Conservation (phyloP, 2,888 invertebrate genomes). For the Drosophila histrio region DNA sequence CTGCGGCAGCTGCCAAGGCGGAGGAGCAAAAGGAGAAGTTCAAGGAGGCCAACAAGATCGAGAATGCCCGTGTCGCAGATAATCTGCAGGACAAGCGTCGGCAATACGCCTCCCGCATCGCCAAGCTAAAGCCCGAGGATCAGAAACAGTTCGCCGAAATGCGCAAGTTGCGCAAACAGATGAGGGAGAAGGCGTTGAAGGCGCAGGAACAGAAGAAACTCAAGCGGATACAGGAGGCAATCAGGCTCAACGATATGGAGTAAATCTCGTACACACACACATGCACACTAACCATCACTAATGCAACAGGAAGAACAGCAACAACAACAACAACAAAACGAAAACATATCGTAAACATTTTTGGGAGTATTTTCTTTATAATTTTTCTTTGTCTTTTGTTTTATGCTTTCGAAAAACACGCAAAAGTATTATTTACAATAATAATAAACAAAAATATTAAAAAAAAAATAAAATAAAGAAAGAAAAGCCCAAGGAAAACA, state of each 20-base stretch:
- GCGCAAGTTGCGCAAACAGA: conserved; percentile 76
- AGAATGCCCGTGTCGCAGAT: conserved; percentile 61
- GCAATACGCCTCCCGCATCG: conserved; percentile 74
- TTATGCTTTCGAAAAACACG: conserved; percentile 44
- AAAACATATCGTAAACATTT: conserved; percentile 46
- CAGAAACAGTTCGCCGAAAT: conserved; percentile 78
- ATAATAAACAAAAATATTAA: conserved; percentile 10
- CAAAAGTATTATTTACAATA: conserved; percentile 70
- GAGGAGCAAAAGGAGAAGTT: conserved; percentile 59
- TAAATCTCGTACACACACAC: conserved; percentile 34
- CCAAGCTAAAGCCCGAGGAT: conserved; percentile 79
- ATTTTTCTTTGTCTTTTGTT: conserved; percentile 34
- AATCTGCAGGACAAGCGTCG: conserved; percentile 64
- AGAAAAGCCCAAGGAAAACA: background rate
- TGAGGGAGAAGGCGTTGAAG: conserved; percentile 68
- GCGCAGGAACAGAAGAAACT: conserved; percentile 69
- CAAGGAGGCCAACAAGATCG: conserved; percentile 57
- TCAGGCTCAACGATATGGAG: conserved; percentile 53
- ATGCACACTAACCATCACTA: conserved; percentile 25
- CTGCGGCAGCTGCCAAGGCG: conserved; percentile 55
- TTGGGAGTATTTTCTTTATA: conserved; percentile 25
- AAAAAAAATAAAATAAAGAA: conserved; percentile 3
- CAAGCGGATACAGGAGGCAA: conserved; percentile 66
- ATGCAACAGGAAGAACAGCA: conserved; percentile 3
- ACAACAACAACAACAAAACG: conserved; percentile 6